Evolutionary conservation across 2,797 vertebrate genomes (phyloP).

Genomic region (Lycodopsis pacificus): DNA sequence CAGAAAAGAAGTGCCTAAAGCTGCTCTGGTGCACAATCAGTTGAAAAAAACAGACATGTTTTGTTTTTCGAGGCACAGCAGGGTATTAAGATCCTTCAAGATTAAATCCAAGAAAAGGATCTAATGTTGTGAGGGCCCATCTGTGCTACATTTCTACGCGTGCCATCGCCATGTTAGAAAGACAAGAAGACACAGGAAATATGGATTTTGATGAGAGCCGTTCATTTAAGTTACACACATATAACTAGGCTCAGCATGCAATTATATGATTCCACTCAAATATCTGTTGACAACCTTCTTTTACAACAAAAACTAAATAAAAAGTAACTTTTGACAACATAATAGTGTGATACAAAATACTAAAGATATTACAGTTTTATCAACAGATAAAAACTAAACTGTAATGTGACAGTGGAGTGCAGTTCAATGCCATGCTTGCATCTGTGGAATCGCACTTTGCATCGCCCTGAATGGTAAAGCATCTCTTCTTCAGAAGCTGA

Average conservation of each 20-base stretch:
- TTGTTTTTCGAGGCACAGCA: conserved; percentile 33
- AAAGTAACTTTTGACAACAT: not conserved
- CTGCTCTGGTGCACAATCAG: conserved; percentile 2
- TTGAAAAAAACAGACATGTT: not conserved
- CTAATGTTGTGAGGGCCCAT: conserved; percentile 35
- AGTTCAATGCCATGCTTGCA: not conserved
- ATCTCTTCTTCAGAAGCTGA: not conserved
- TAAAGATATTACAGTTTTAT: not conserved
- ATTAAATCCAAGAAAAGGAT: conserved; percentile 38
- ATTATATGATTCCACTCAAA: not conserved
- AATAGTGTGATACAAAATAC: not conserved
- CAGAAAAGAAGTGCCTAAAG: not conserved
- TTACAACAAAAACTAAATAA: not conserved
- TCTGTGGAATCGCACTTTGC: not conserved
- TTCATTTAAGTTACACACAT: not conserved
- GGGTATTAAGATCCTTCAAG: conserved; percentile 26
- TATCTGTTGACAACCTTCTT: not conserved
- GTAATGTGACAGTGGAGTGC: too few species aligned
- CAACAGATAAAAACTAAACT: not conserved
- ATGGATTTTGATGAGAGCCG: not conserved
- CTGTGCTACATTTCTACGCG: conserved; percentile 23
- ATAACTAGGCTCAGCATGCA: not conserved
- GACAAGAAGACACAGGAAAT: conserved; percentile 7
- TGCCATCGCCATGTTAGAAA: conserved; percentile 9
- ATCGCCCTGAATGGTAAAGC: not conserved